Conservation (phyloP, 1,140 invertebrate species). For the Trichogramma pretiosum region DNA sequence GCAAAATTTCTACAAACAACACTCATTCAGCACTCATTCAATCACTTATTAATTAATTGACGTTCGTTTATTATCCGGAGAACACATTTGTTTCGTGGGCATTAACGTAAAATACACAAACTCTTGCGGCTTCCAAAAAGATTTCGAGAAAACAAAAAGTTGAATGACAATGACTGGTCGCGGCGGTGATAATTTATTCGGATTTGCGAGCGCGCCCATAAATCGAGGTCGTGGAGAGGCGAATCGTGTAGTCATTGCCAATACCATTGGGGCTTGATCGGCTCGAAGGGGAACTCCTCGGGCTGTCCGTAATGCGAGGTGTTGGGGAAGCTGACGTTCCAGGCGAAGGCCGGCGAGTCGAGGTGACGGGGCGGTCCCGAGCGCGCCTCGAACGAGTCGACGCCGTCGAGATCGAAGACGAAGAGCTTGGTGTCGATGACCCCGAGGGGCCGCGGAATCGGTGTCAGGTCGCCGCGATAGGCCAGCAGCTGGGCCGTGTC, state of each 20-base stretch:
- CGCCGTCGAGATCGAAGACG: slow-evolving; percentile 22
- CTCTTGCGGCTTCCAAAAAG: no score
- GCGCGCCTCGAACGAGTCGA: slow-evolving; percentile 29
- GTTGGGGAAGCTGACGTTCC: slow-evolving; percentile 57
- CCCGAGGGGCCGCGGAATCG: slow-evolving; percentile 28
- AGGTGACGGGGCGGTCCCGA: slow-evolving; percentile 27
- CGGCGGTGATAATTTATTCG: no score
- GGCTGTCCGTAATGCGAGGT: slow-evolving; percentile 67
- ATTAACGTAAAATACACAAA: no score
- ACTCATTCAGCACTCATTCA: no score
- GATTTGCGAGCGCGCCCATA: no score
- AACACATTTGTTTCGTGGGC: no score
- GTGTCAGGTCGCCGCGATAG: slow-evolving; percentile 32
- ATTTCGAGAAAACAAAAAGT: no score
- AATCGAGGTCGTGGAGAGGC: neutral
- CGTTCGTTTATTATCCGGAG: no score
- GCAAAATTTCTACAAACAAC: no score
- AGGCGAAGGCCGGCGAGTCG: slow-evolving; percentile 53
- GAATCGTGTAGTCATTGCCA: slow-evolving; percentile 36
- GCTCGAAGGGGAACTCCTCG: slow-evolving; percentile 63
- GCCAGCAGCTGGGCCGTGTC: slow-evolving; percentile 19
- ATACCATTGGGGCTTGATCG: slow-evolving; percentile 46
- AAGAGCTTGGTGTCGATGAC: slow-evolving; percentile 36
- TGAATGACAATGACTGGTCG: no score
- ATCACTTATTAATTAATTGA: no score